Evolutionary conservation across 1,140 invertebrate genomes (phyloP).

Genomic region (Magallana gigas): DNA sequence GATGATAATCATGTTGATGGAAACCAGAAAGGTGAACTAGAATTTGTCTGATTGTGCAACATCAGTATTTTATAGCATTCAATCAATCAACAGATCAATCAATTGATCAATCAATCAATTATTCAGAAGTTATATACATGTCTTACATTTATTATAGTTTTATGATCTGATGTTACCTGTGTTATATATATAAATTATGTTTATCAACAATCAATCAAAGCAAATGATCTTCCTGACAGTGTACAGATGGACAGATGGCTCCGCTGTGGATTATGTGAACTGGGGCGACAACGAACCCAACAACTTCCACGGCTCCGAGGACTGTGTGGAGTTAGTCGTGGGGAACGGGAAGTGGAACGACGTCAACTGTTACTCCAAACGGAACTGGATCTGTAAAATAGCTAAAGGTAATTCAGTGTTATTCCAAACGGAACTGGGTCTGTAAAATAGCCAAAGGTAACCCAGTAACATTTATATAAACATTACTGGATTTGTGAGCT

Average conservation of each 20-base stretch:
- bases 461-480: too few relatives aligned
- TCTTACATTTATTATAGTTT: too few relatives aligned
- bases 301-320: conserved; percentile 62
- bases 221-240: conserved; percentile 40
- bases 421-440: conserved; percentile 64
- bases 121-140: too few relatives aligned
- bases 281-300: conserved; percentile 67
- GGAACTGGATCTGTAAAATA: conserved; percentile 70
- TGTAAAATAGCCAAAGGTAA: conserved; percentile 65
- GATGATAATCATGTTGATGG: conserved; percentile 57
- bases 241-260: conserved; percentile 68
- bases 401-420: conserved; percentile 51
- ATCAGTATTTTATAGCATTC: too few relatives aligned
- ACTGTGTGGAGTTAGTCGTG: conserved; percentile 63
- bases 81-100: too few relatives aligned
- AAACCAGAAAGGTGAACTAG: conserved; percentile 48
- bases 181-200: too few relatives aligned
- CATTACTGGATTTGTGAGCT: too few relatives aligned
- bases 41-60: neutral
- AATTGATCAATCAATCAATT: too few relatives aligned
- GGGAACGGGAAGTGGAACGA: conserved; percentile 64
- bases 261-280: conserved; percentile 60
- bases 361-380: conserved; percentile 57
- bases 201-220: too few relatives aligned
- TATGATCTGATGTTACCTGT: too few relatives aligned